These are phyloP conservation scores for Helleia helle DNA, from an alignment of 2,888 invertebrate species.

Conservation along the genomic window DNA sequence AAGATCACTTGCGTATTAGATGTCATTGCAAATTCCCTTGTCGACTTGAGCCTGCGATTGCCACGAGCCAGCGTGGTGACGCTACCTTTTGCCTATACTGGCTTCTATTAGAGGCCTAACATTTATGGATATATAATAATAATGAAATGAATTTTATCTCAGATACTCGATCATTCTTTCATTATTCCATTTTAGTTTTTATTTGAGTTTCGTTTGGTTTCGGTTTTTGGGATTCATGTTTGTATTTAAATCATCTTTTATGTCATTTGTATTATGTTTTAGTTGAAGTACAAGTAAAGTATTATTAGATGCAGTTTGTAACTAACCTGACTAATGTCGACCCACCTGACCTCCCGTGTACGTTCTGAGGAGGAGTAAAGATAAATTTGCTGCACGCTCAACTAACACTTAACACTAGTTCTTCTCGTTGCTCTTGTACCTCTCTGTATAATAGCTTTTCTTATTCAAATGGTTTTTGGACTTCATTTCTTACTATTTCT, in stretches of 20 bases:
- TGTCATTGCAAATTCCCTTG: too few relatives aligned
- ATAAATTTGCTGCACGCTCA: constrained; percentile 22
- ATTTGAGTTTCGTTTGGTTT: background rate
- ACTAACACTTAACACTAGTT: background rate
- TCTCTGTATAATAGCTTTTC: background rate
- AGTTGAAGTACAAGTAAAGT: too few relatives aligned
- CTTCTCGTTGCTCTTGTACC: background rate
- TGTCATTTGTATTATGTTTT: background rate
- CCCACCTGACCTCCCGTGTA: constrained; percentile 50
- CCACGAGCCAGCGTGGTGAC: too few relatives aligned
- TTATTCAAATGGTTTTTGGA: background rate
- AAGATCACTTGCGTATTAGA: too few relatives aligned
- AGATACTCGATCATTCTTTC: background rate
- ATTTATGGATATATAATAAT: background rate
- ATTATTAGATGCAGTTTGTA: constrained; percentile 27
- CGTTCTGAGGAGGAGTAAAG: constrained; percentile 60
- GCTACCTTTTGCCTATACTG: too few relatives aligned
- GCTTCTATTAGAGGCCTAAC: too few relatives aligned
- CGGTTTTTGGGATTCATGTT: background rate
- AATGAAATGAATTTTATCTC: constrained; percentile 7
- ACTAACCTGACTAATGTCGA: constrained; percentile 39
- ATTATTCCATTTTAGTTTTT: background rate
- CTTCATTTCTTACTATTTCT: constrained; percentile 7
- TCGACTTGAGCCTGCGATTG: too few relatives aligned
- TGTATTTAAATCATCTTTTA: background rate